phyloP scores from a whole-genome alignment of 2,113 vertebrate genomes.

The Tachuris rubrigastra region DNA sequence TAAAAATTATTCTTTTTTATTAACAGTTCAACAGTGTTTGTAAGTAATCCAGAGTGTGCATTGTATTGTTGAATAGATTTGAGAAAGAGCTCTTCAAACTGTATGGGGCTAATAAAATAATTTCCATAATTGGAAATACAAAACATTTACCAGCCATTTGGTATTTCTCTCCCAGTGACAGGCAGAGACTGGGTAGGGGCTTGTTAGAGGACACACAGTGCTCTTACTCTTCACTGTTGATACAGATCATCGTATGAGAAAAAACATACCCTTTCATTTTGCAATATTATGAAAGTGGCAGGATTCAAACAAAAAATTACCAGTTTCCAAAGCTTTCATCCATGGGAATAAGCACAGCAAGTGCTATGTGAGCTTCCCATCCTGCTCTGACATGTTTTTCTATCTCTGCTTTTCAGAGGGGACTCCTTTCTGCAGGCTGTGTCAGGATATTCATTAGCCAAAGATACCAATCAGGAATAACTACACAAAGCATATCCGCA shows the following conservation, averaged over 20 bases:
- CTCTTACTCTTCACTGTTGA: background rate
- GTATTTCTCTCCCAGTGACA: slow-evolving; percentile 34
- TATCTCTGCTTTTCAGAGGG: background rate
- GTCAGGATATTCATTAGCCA: background rate
- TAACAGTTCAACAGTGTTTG: background rate
- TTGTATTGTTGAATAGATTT: slow-evolving; percentile 8
- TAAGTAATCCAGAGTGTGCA: background rate
- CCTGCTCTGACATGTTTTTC: background rate
- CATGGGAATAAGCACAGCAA: background rate
- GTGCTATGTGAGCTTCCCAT: background rate
- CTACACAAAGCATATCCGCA: background rate
- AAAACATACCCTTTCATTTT: background rate
- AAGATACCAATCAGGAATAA: background rate
- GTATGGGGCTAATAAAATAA: background rate
- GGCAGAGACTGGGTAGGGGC: background rate
- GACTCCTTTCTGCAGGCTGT: background rate
- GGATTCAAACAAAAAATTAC: background rate
- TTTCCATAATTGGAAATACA: slow-evolving; percentile 49
- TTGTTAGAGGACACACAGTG: background rate
- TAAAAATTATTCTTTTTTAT: background rate
- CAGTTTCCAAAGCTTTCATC: background rate
- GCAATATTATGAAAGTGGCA: background rate
- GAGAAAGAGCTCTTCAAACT: slow-evolving; percentile 22
- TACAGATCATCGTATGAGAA: background rate
- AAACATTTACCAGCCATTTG: slow-evolving; percentile 44